phyloP scores from a whole-genome alignment of 1,140 invertebrate genomes.

The Aphelenchoides avenae region DNA sequence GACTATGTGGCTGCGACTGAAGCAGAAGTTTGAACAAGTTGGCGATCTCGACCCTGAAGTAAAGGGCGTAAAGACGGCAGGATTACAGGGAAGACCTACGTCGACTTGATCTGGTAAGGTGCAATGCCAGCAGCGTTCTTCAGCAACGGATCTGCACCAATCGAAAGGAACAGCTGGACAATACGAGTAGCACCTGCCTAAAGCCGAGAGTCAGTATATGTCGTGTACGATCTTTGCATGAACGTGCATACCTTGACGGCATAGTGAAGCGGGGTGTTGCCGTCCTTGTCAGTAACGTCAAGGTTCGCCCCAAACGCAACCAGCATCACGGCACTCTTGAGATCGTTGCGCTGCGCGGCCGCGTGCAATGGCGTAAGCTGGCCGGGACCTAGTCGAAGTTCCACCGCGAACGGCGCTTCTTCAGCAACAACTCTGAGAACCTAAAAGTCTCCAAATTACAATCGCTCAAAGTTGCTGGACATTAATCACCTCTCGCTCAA shows the following conservation, averaged over 20 bases:
- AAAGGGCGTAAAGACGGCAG: background rate
- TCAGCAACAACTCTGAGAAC: slow-evolving; percentile 1
- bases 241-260: too few relatives aligned
- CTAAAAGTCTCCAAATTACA: slow-evolving; percentile 2
- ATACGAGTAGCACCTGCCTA: background rate
- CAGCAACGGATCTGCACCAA: background rate
- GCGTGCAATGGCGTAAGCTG: background rate
- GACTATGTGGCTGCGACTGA: background rate
- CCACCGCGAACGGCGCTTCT: slow-evolving; percentile 8
- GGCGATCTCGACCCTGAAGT: slow-evolving; percentile 5
- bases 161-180: background rate
- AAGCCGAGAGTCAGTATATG: too few relatives aligned
- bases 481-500: background rate
- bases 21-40: background rate
- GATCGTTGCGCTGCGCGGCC: background rate
- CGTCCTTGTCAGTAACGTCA: slow-evolving; percentile 1
- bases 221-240: too few relatives aligned
- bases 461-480: slow-evolving; percentile 2
- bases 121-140: background rate
- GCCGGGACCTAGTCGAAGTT: background rate
- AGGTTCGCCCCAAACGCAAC: slow-evolving; percentile 13
- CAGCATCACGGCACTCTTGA: background rate
- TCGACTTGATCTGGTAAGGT: background rate
- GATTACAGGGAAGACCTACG: slow-evolving; percentile 1
- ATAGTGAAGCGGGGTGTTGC: slow-evolving; percentile 22